Evolutionary conservation across 2,797 vertebrate genomes (phyloP).

Genomic region (Gymnodraco acuticeps): DNA sequence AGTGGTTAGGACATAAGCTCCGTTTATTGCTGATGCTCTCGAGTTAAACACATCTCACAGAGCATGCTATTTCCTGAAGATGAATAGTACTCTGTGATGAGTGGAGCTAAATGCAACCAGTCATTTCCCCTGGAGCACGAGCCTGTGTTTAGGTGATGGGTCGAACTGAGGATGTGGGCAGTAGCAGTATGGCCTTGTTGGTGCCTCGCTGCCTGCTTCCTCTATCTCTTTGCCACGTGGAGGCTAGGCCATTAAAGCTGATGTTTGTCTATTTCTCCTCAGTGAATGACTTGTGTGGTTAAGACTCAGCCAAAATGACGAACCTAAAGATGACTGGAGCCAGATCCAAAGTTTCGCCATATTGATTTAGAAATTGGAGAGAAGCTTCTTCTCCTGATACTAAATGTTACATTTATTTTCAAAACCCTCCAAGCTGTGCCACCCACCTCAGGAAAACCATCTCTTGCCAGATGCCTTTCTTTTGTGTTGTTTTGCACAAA

Average conservation of each 20-base stretch:
- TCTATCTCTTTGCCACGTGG: slow-evolving; percentile 62
- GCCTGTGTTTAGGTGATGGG: slow-evolving; percentile 75
- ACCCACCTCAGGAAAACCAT: not conserved
- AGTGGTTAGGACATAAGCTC: slow-evolving; percentile 56
- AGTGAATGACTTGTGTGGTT: slow-evolving; percentile 46
- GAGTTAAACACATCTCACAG: slow-evolving; percentile 70
- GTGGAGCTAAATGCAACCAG: slow-evolving; percentile 78
- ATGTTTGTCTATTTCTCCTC: slow-evolving; percentile 54
- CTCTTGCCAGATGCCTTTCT: not conserved
- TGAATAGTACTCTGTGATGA: slow-evolving; percentile 75
- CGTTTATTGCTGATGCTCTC: slow-evolving; percentile 46
- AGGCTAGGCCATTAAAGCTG: slow-evolving; percentile 40
- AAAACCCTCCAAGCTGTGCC: not conserved
- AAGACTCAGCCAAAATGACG: slow-evolving; percentile 25
- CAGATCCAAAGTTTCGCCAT: slow-evolving; percentile 18
- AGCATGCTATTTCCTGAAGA: slow-evolving; percentile 72
- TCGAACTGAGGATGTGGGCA: slow-evolving; percentile 72
- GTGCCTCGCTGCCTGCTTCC: slow-evolving; percentile 54
- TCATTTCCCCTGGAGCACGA: slow-evolving; percentile 69
- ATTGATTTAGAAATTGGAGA: slow-evolving; percentile 9
- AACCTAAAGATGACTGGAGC: slow-evolving; percentile 38
- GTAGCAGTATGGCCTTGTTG: slow-evolving; percentile 43
- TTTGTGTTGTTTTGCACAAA: not conserved
- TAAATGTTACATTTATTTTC: slow-evolving; percentile 6
- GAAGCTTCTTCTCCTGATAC: slow-evolving; percentile 3